phyloP scores from a whole-genome alignment of 2,113 vertebrate genomes.

The Chamaetylas fuelleborni region DNA sequence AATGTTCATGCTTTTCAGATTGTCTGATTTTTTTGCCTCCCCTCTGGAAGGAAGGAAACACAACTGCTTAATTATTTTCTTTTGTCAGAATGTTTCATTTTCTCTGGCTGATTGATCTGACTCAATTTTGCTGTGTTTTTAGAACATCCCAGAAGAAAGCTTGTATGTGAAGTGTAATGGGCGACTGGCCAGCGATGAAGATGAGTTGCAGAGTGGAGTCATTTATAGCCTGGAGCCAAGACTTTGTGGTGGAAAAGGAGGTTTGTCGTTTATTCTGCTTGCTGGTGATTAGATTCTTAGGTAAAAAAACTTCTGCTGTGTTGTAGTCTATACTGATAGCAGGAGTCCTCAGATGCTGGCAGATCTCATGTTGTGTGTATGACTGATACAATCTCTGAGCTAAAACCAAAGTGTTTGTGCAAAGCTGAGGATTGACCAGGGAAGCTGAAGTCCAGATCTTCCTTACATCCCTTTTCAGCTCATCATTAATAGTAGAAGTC shows the following conservation, averaged over 20 bases:
- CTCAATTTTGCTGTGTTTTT: neutral
- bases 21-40: neutral
- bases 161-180: constrained; percentile 86
- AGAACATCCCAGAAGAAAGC: constrained; percentile 74
- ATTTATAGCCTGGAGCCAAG: constrained; percentile 88
- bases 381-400: neutral
- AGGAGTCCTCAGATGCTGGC: neutral
- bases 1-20: neutral
- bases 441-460: neutral
- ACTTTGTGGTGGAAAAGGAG: constrained; percentile 93
- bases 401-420: accelerated
- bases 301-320: neutral
- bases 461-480: neutral
- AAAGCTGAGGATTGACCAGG: neutral
- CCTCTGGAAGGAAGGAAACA: neutral
- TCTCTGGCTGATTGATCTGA: neutral
- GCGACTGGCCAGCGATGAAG: neutral
- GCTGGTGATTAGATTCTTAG: neutral
- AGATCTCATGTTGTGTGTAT: neutral
- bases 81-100: neutral
- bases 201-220: constrained; percentile 74
- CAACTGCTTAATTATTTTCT: neutral
- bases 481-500: neutral
- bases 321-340: accelerated
- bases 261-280: constrained; percentile 58